Evolutionary conservation across 1,140 invertebrate species (phyloP), one percentile per base, ranked within the genome.

Genomic region (Zaprionus kolodkinae): DNA sequence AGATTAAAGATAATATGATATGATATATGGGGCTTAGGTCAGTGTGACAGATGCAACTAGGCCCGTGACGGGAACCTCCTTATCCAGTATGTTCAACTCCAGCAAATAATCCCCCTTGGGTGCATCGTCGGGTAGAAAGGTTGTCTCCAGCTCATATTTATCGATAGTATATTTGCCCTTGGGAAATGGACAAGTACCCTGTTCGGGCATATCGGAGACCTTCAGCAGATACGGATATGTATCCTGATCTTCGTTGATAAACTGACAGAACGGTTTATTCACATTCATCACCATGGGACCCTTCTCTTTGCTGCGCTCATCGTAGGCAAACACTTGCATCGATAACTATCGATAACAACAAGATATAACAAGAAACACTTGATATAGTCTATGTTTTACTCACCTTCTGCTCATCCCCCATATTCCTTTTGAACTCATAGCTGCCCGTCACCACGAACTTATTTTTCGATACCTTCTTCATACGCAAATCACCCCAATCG

Each of bases 91-190:
- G 7, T 62, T 72, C 9, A 88, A 50, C 59, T 81, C 71, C 10
- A 88, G 11, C 0, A 81, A 11, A 21, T 88, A 88, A 15, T 88
- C 84, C 0, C 80, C 78, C 17, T 84, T 88, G 54, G 85, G 84
- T 1, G 85, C 74, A 66, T 84, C 57, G 35, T 89, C 78, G 1
- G 84, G 81, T 54, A 88, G 64, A 12, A 88, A 88, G 7, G 77
- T 76, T n/a, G 84, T 88, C 45, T 89, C 85, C 64, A 89, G 38
- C 10, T 88, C 78, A 25, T 89, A 88, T 4, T 88, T 84, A 2
- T 89, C 69, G 27, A 88, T 81, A 9, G n/a, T 72, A 45, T 88
- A 88, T 1, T 63, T 17, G 33, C 81, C 85, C 60, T 91, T 91
- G 7, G 83, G 78, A 10, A 91, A 81, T 0, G 87, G 87, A 12